A percentile compares a stretch with the other conserved stretches of the same genome.
phyloP scores from a whole-genome alignment of 2,888 invertebrate genomes.

The Halocaridina rubra region DNA sequence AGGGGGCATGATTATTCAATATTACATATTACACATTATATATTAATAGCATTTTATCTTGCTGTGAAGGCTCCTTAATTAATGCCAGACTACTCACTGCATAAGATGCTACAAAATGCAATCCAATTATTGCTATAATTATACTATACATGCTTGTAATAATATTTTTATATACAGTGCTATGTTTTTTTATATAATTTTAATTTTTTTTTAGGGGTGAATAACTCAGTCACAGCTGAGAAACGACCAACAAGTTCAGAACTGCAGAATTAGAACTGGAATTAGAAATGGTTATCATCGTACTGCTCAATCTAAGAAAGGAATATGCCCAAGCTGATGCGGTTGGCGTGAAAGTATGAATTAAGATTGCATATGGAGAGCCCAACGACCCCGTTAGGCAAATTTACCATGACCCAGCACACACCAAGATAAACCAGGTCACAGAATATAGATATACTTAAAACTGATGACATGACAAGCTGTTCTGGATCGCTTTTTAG shows the following conservation, averaged over 20 bases:
- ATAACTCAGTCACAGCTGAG: too few species aligned
- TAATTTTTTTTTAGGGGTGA: too few species aligned
- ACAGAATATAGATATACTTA: conserved; percentile 36
- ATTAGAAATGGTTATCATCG: background rate
- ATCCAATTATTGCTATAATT: too few species aligned
- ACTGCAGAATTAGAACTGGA: background rate
- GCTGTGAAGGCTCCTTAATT: too few species aligned
- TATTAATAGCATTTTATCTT: too few species aligned
- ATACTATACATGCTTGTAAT: too few species aligned
- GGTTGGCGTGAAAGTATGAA: conserved; percentile 47
- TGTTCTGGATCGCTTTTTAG: background rate
- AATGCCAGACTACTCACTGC: too few species aligned
- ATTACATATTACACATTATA: too few species aligned
- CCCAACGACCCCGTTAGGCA: conserved; percentile 41
- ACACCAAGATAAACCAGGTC: conserved; percentile 57
- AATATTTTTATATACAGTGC: too few species aligned
- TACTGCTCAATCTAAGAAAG: conserved; percentile 19
- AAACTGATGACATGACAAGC: conserved; percentile 26
- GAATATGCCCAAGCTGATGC: conserved; percentile 46
- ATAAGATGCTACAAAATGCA: too few species aligned
- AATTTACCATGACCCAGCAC: conserved; percentile 56
- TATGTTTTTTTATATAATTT: too few species aligned
- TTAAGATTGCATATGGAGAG: conserved; percentile 53
- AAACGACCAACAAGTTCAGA: background rate
- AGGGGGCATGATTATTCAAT: too few species aligned